Evolutionary conservation across 2,888 invertebrate genomes (phyloP).

Genomic region (Ditylenchus weischeri): DNA sequence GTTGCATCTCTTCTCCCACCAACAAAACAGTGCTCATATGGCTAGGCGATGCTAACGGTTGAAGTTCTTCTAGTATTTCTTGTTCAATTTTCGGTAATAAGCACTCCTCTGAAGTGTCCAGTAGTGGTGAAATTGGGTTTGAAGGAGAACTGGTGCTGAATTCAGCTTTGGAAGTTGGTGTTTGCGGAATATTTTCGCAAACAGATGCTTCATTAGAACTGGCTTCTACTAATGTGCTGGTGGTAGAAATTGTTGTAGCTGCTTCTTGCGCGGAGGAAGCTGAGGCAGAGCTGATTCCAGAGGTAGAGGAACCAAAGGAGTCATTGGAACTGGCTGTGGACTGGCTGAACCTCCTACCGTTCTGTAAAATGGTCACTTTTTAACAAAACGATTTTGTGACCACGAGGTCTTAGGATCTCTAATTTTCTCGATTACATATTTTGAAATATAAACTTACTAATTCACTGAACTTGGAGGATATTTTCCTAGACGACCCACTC

Average conservation of each 20-base stretch:
- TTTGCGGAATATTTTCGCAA: conserved; percentile 10
- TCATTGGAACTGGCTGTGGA: conserved; percentile 50
- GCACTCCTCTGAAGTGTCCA: no score
- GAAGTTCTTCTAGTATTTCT: not conserved
- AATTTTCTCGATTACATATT: conserved; percentile 14
- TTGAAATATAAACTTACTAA: conserved; percentile 19
- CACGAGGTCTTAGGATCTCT: not conserved
- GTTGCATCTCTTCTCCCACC: not conserved
- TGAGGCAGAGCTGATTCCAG: conserved; percentile 51
- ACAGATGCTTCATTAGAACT: conserved; percentile 10
- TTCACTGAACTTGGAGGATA: conserved; percentile 36
- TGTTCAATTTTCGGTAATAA: not conserved
- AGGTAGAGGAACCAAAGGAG: conserved; percentile 56
- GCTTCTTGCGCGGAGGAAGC: conserved; percentile 33
- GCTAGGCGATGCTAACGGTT: not conserved
- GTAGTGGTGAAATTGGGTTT: conserved; percentile 5
- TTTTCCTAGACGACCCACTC: conserved; percentile 41
- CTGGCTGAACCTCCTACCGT: conserved; percentile 49
- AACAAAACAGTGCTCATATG: conserved; percentile 7
- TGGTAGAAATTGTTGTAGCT: not conserved
- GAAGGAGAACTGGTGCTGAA: not conserved
- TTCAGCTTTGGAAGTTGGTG: not conserved
- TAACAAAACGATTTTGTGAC: not conserved
- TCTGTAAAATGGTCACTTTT: conserved; percentile 16
- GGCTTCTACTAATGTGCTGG: conserved; percentile 9